Evolutionary conservation across 2,113 vertebrate species (phyloP), one percentile per base, ranked within the genome.

Genomic region (Barnardius zonarius): DNA sequence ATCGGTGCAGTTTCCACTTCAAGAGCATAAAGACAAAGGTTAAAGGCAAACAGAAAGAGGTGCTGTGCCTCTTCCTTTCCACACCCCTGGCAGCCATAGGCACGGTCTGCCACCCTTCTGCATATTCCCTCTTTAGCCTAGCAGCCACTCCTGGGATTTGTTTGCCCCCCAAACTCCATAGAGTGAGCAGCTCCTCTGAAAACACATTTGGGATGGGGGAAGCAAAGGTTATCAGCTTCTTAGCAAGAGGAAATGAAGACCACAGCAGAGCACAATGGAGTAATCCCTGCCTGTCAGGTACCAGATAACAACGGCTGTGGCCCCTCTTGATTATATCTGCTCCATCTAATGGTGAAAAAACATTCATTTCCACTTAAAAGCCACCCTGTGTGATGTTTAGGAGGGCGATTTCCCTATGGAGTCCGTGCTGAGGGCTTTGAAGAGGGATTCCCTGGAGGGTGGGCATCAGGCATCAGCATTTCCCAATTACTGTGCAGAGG

Each of bases 341-440:
- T 86, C 68, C 46, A 27, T 37, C 77, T 86, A 67, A 80, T 66
- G 79, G 86, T 41, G 82, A 59, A 75, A 86, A 89, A 28, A 3
- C 28, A 23, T 73, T 57, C 3, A 76, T 94, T 95, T 92, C 82
- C 89, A 90, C 73, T 72, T 90, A 72, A 90, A 92, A 90, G 89
- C 18, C 22, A 25, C 35, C 15, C 27, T 18, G 61, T 39, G 85
- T 62, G 85, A 81, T 80, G 62, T 62, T 41, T 8, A 69, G 69
- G 54, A 57, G n/a, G n/a, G 25, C 4, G n/a, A 73, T 52, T 79
- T 49, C 35, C 44, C 62, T 27, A 62, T 4, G 49, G 67, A 86
- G 69, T 27, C 74, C 6, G 7, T 20, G 79, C 51, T 2, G 1
- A 64, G 55, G 39, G 55, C 89, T 69, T 70, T 93, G 51, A 54